These are phyloP conservation scores for Xiphias gladius DNA, from an alignment of 2,113 vertebrate species.

Conservation along the genomic window DNA sequence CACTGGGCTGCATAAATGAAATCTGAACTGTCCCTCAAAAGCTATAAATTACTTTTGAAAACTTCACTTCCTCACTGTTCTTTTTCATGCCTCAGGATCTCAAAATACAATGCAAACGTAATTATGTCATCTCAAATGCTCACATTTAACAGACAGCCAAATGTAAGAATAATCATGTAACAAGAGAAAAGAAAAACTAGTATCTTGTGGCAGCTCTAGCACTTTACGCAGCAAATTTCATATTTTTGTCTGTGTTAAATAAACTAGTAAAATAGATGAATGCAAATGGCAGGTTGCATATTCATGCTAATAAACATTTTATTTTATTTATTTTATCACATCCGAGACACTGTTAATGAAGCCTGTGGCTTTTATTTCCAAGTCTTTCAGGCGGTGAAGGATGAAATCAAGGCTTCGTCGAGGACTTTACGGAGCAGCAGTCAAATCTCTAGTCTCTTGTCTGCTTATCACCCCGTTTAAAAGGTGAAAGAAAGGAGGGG, in stretches of 20 bases:
- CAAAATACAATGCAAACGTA: background rate
- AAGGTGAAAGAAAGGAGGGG: conserved; percentile 8
- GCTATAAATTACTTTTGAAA: background rate
- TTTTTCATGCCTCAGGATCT: background rate
- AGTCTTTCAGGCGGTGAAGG: background rate
- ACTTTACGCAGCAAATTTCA: background rate
- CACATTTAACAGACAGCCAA: background rate
- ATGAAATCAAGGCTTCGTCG: background rate
- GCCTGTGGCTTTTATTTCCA: background rate
- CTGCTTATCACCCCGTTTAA: background rate
- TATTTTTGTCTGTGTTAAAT: background rate
- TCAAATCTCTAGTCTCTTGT: background rate
- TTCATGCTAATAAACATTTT: background rate
- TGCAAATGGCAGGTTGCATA: background rate
- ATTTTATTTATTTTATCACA: background rate
- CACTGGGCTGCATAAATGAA: background rate
- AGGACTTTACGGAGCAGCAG: background rate
- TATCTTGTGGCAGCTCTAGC: background rate
- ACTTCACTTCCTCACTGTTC: background rate
- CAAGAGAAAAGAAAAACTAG: background rate
- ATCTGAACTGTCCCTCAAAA: too few relatives aligned
- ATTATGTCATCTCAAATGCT: background rate
- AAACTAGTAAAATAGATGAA: background rate
- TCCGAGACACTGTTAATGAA: background rate
- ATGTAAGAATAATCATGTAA: background rate